phyloP scores from a whole-genome alignment of 2,888 invertebrate species.

The Seira musarum region DNA sequence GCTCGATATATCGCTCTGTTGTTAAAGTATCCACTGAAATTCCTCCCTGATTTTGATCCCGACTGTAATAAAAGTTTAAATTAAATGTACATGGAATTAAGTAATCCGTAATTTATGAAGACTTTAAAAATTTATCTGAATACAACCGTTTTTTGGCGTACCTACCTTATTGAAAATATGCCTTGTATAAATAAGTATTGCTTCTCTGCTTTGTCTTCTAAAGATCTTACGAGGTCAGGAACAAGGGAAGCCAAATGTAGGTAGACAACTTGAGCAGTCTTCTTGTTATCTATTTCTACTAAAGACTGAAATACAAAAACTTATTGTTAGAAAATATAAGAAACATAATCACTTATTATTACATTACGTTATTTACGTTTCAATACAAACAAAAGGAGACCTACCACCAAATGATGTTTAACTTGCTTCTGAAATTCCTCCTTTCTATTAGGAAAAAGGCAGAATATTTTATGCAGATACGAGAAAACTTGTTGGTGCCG shows the following conservation, averaged over 20 bases:
- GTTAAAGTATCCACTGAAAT: slow-evolving; percentile 72
- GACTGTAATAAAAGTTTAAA: slow-evolving; percentile 48
- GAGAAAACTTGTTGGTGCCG: slow-evolving; percentile 78
- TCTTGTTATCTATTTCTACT: slow-evolving; percentile 77
- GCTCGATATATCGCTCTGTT: slow-evolving; percentile 77
- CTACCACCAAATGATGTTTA: slow-evolving; percentile 68
- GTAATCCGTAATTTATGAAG: no score
- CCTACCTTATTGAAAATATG: slow-evolving; percentile 74
- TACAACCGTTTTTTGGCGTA: slow-evolving; percentile 35
- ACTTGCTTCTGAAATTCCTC: slow-evolving; percentile 67
- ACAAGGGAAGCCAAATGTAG: slow-evolving; percentile 75
- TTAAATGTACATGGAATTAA: no score
- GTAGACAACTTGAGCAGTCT: slow-evolving; percentile 78
- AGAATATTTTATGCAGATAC: slow-evolving; percentile 73
- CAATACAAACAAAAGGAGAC: slow-evolving; percentile 23
- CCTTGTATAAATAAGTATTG: slow-evolving; percentile 78
- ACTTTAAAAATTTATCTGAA: not conserved
- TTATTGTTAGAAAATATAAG: slow-evolving; percentile 15
- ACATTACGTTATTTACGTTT: no score
- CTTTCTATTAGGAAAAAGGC: slow-evolving; percentile 61
- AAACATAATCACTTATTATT: slow-evolving; percentile 9
- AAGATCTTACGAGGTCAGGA: slow-evolving; percentile 73
- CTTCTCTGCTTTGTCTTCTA: slow-evolving; percentile 73
- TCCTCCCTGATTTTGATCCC: slow-evolving; percentile 70
- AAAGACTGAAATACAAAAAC: slow-evolving; percentile 73